Base-by-base conservation (phyloP, 1,140 invertebrate species). In the Brachionus rotundiformis region DNA sequence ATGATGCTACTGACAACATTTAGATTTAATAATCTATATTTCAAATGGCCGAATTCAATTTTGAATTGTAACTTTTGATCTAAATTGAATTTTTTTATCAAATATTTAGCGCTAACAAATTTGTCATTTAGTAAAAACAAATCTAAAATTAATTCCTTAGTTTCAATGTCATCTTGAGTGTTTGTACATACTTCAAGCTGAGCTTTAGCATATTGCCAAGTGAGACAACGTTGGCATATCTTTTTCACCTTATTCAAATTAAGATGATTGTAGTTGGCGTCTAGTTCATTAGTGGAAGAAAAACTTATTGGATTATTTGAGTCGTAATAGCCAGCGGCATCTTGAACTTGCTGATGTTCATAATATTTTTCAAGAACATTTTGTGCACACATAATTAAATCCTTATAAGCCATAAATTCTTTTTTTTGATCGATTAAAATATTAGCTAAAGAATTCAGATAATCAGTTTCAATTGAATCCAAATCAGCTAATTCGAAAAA, bases 21-120 rank as follows among this genome's bases (percentile, higher is more conserved):
- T n/a, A 79, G 4, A 59, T 79, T 54, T 19, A 79, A 39, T 10
- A 79, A 16, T 19, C 76, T 6, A 59, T 31, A 41, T 39, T 79
- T 79, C n/a, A 79, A 79, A 25, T 79, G 76, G 16, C 76, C 76
- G 41, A 59, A 79, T 25, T 79, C 76, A 29, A 79, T 25, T 79
- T 79, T 79, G 23, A 79, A 79, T 39, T 79, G n/a, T 19, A 79
- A 41, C 13, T 25, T 39, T 23, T 54, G 5, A 5, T 49, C 47
- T 27, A 79, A 31, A 36, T 33, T 33, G 19, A 36, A 63, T 63
- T 59, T 79, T 59, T 23, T 31, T 11, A 79, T 39, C 5, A 79
- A 31, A 79, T 59, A 79, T 41, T 79, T 79, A 5, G 76, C 76
- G 23, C 47, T 59, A 19, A 27, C 25, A 23, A 79, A 79, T 39